Evolutionary conservation across 2,797 vertebrate species (phyloP), one percentile per base, ranked within the genome.

Genomic region (Protonibea diacanthus): DNA sequence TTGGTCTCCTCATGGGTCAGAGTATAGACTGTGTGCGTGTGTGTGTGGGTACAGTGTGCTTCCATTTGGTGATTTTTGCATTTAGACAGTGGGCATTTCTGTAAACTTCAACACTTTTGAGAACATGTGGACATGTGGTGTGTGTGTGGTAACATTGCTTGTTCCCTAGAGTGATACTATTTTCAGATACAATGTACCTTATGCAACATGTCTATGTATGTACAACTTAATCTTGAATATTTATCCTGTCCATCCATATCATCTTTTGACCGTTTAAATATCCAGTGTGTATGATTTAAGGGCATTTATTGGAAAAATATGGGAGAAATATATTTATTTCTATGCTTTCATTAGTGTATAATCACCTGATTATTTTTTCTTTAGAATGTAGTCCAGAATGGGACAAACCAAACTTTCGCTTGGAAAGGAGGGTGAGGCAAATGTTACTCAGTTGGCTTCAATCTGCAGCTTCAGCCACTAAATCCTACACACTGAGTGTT

Each of bases 231-330:
- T 78, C 55, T 21, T 73, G 14, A 81, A 57, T 53, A 64, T 73
- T 72, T 44, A 52, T 38, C 44, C 45, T 25, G 63, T 85, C 53
- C 62, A 82, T 69, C 67, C 81, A 66, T 60, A 55, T 74, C 27
- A 44, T 33, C 27, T 59, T 33, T 42, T 44, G 45, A 62, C 3
- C 13, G 40, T 66, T 67, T 9, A 38, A 38, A 38, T 38, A 38
- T 38, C 33, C 33, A 38, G 33, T 38, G 33, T 38, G 8, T 7
- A 9, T 38, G 33, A 38, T 38, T 38, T 38, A 38, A 8, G 8
- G 33, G 33, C 33, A 38, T 38, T 38, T 38, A 38, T 38, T 9
- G 33, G 33, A 8, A 38, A 38, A 38, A 9, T 9, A 38, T 38
- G 33, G 0, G 8, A 38, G 8, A 38, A 38, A 9, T 9, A 6